Evolutionary conservation across 2,797 vertebrate species (phyloP).

Genomic region (Pseudomugil tenellus): DNA sequence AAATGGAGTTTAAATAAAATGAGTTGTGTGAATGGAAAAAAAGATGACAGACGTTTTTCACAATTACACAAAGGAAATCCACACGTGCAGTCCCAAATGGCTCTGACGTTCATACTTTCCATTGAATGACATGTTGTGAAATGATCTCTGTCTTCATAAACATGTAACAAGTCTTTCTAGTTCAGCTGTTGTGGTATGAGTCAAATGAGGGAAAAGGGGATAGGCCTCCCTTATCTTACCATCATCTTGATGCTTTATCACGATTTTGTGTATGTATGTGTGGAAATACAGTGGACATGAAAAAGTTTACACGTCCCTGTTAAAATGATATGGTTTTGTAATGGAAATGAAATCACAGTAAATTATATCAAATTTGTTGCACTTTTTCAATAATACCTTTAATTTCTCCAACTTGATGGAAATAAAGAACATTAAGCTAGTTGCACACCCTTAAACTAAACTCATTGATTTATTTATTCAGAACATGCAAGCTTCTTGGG

Average conservation of each 20-base stretch:
- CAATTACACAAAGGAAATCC: not conserved
- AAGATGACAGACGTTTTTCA: not conserved
- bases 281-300: not conserved
- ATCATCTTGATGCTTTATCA: conserved; percentile 9
- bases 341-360: not conserved
- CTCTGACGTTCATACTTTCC: conserved; percentile 5
- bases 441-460: no score
- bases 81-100: not conserved
- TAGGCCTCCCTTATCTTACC: conserved; percentile 19
- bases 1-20: not conserved
- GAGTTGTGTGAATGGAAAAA: not conserved
- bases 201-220: conserved; percentile 57
- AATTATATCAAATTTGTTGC: not conserved
- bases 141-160: conserved; percentile 25
- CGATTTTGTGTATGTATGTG: conserved; percentile 7
- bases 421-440: no score
- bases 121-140: not conserved
- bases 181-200: conserved; percentile 41
- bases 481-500: no score
- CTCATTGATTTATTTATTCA: no score
- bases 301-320: not conserved
- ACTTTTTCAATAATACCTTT: not conserved
- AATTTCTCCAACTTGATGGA: no score
- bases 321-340: not conserved
- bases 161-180: conserved; percentile 39